phyloP scores from a whole-genome alignment of 2,797 vertebrate genomes.

The Peromyscus melanophrys region DNA sequence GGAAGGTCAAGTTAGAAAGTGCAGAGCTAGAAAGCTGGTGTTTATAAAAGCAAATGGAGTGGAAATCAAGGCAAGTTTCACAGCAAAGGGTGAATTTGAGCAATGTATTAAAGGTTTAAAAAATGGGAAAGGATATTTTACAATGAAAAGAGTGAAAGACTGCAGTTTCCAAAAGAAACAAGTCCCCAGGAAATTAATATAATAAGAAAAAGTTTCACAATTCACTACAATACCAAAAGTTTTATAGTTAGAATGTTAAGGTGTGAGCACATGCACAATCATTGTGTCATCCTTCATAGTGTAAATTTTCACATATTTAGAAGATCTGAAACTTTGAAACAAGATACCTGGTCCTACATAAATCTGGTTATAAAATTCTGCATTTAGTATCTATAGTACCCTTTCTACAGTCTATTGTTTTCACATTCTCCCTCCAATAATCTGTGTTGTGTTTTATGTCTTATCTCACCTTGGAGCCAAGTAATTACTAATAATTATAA shows the following conservation, averaged over 20 bases:
- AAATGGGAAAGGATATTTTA: not conserved
- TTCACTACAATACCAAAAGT: not conserved
- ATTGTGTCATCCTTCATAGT: not conserved
- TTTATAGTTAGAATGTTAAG: not conserved
- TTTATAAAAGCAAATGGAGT: not conserved
- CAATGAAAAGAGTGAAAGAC: not conserved
- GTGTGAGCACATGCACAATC: not conserved
- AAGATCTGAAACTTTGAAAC: slow-evolving; percentile 32
- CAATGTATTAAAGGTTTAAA: not conserved
- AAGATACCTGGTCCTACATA: not conserved
- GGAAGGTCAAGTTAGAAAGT: not conserved
- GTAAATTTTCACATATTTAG: not conserved
- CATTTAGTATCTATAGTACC: not conserved
- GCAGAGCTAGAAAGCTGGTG: not conserved
- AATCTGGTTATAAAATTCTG: not conserved
- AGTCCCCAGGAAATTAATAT: not conserved
- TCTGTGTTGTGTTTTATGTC: not conserved
- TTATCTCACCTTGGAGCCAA: not conserved
- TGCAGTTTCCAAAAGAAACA: not conserved
- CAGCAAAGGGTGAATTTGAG: not conserved
- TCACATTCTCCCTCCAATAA: not conserved
- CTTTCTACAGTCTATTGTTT: not conserved
- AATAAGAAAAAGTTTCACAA: not conserved
- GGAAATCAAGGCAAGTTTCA: not conserved
- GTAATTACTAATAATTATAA: slow-evolving; percentile 43